Base-by-base conservation (phyloP, 2,797 vertebrate genomes). In the Kryptolebias ocellatus region DNA sequence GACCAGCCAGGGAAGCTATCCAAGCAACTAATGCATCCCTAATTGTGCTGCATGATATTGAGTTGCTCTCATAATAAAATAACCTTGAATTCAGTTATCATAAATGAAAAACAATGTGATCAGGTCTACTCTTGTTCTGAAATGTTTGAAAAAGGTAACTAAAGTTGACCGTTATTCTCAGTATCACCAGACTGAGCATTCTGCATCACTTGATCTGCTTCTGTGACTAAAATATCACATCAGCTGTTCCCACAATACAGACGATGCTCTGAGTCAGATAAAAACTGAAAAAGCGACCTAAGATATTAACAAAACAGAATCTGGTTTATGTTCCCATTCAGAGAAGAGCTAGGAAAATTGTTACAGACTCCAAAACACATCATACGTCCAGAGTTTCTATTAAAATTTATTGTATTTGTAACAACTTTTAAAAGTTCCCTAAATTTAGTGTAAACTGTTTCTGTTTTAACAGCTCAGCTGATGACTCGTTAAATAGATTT, bases 381-480 rank as follows among this genome's bases (percentile, higher is more conserved):
- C n/a, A 27, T n/a, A 24, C 34, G 49, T 55, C 62, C 74, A 58
- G 31, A 57, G 67, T 50, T 56, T 31, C 55, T 54, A n/a, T n/a
- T 54, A 29, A n/a, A 28, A 49, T 57, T n/a, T 24, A 18, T 29
- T 72, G 62, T 85, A 88, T 90, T 87, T 87, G 74, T 76, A 81
- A 59, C 75, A 59, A 70, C 37, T 70, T 80, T 60, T 79, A 72
- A 71, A 79, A 73, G 70, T 39, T 69, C 71, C 78, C 80, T 93
- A 92, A 90, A 89, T 88, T 92, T 90, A 89, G 84, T 49, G 15
- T 65, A 54, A 56, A 67, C 71, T 55, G 54, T 39, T 39, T 71
- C 75, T 78, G 53, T 74, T 80, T 75, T 46, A 72, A 54, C 74
- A 63, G 61, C 71, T 78, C 64, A 74, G 74, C 75, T 64, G 65